Percentiles rank a stretch among this genome's conserved stretches.
Conservation (phyloP, 2,797 vertebrate species). For the Rousettus madagascariensis region DNA sequence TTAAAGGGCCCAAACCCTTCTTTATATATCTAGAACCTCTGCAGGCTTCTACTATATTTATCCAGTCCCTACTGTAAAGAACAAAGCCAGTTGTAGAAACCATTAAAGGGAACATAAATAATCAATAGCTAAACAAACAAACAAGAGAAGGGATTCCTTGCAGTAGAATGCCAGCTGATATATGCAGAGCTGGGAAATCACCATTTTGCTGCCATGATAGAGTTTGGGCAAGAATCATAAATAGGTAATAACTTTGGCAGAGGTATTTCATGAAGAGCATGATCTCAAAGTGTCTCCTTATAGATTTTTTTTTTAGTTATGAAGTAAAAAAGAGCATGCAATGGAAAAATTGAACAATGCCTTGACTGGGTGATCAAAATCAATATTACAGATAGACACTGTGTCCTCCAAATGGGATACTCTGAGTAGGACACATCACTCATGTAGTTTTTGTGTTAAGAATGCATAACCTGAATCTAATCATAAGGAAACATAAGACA, state of each 20-base stretch:
- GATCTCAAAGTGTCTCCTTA: background rate
- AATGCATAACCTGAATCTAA: slow-evolving; percentile 10
- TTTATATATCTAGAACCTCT: background rate
- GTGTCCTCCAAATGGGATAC: background rate
- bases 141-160: background rate
- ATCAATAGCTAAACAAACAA: slow-evolving; percentile 14
- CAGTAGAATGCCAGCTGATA: background rate
- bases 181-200: background rate
- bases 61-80: background rate
- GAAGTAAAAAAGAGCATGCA: background rate
- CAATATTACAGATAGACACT: background rate
- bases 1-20: background rate
- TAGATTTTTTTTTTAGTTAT: slow-evolving; percentile 43
- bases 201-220: background rate
- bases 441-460: background rate
- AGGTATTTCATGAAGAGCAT: background rate
- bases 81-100: background rate
- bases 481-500: background rate
- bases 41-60: slow-evolving; percentile 14
- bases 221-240: background rate
- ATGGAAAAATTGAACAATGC: background rate
- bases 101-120: background rate
- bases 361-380: background rate
- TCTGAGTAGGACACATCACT: background rate
- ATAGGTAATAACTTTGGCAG: background rate